Conservation (phyloP, 2,113 vertebrate species). For the Passer domesticus region DNA sequence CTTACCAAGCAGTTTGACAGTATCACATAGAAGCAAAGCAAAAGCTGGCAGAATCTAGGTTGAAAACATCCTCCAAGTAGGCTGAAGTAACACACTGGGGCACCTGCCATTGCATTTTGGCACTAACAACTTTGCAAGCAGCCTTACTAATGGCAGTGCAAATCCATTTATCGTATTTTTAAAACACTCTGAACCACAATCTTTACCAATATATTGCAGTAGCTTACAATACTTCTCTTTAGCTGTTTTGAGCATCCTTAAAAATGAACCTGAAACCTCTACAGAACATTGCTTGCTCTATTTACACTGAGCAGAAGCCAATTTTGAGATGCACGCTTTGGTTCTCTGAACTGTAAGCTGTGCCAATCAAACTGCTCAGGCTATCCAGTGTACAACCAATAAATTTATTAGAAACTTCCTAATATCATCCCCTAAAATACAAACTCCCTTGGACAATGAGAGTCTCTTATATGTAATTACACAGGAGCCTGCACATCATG, state of each 20-base stretch:
- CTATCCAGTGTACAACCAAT: background rate
- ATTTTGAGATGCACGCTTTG: background rate
- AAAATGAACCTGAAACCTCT: background rate
- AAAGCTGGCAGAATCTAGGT: background rate
- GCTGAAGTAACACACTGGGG: background rate
- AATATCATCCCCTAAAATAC: background rate
- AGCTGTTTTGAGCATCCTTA: background rate
- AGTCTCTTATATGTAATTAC: background rate
- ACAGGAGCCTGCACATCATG: background rate
- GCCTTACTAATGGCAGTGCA: background rate
- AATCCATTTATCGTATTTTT: background rate
- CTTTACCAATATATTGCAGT: background rate
- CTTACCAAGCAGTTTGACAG: background rate
- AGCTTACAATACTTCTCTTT: background rate
- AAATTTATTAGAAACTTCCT: background rate
- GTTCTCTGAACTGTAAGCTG: background rate
- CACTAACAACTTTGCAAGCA: background rate
- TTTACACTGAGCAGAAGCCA: background rate
- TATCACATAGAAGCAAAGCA: background rate
- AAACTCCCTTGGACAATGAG: background rate
- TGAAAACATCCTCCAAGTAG: background rate
- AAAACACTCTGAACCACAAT: background rate
- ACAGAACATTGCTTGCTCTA: fast-evolving
- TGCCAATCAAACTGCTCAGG: background rate
- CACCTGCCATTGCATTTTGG: background rate